Evolutionary conservation across 2,888 invertebrate genomes (phyloP), one percentile per base, ranked within the genome.

Genomic region (Griposia aprilina): DNA sequence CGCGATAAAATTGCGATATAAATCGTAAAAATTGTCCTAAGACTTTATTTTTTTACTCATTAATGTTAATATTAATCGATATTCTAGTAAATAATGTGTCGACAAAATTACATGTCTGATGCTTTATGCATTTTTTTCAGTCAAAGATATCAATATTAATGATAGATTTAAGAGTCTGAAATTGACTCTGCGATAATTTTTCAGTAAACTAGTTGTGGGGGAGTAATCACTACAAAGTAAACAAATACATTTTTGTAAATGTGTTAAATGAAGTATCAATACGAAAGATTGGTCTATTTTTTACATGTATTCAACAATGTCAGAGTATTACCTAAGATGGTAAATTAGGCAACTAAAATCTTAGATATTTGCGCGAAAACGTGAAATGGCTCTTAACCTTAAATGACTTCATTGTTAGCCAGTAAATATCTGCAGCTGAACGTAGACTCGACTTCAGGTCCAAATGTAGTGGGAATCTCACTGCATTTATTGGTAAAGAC

Each of bases 161-260:
- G 30, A 36, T 36, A 36, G 30, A 36, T 36, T 36, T 36, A 36
- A 36, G 30, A 36, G 30, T 36, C 30, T 36, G 30, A 36, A 36
- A 36, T 36, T 36, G 30, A 36, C 3, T 36, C 30, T 36, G 30
- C 30, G 30, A 36, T 36, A 3, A 36, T 36, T 36, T 36, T 36
- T 36, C 30, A 36, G 30, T 36, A 36, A 36, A 36, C 10, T 13
- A 6, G 13, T 41, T 7, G 23, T 41, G 13, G 6, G 11, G n/a
- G 13, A 65, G n/a, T 65, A 41, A n/a, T 63, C 63, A 63, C 41
- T 23, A 63, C 63, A 65, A 41, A 65, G 23, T 41, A 65, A 65
- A 65, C 48, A 48, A 48, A 48, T 48, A 48, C 13, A 13, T 48
- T 48, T 48, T 48, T 48, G 48, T 48, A 13, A 48, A 48, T 11